Conservation (phyloP, 2,113 vertebrate species). For the Orthonyx spaldingii region DNA sequence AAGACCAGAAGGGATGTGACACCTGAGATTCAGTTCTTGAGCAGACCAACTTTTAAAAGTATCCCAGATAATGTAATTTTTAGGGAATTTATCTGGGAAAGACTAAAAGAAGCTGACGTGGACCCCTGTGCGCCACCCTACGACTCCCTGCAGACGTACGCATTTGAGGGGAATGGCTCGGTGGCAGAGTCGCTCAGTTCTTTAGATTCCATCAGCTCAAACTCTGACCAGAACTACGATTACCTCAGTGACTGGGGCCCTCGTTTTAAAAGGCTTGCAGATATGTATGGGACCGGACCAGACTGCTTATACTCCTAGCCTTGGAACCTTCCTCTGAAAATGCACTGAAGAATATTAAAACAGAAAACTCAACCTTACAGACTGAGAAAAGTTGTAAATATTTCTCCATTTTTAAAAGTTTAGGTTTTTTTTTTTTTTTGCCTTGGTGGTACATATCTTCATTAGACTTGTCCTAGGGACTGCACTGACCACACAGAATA, state of each 20-base stretch:
- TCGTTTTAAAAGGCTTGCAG: constrained; percentile 93
- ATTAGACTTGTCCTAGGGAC: constrained; percentile 56
- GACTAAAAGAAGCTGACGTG: constrained; percentile 89
- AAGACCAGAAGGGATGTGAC: constrained; percentile 88
- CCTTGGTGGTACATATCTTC: constrained; percentile 65
- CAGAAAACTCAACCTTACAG: constrained; percentile 39
- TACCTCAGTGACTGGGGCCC: constrained; percentile 97
- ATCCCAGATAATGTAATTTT: constrained; percentile 93
- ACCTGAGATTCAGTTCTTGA: constrained; percentile 87
- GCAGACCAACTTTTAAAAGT: constrained; percentile 83
- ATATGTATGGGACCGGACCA: constrained; percentile 88
- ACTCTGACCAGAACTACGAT: constrained; percentile 97
- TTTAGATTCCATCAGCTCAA: constrained; percentile 90
- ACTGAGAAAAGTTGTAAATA: constrained; percentile 71
- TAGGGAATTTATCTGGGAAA: constrained; percentile 95
- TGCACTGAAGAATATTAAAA: constrained; percentile 54
- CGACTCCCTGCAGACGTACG: constrained; percentile 94
- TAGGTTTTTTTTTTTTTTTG: constrained; percentile 29
- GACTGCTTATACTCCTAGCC: constrained; percentile 87
- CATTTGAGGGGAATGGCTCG: constrained; percentile 90
- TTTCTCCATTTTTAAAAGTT: constrained; percentile 65
- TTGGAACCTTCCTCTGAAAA: constrained; percentile 43
- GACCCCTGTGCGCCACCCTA: constrained; percentile 91
- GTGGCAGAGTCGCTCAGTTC: constrained; percentile 93
- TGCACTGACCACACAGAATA: constrained; percentile 63